Conservation (phyloP, 1,140 invertebrate species). For the Drosophila melanica region DNA sequence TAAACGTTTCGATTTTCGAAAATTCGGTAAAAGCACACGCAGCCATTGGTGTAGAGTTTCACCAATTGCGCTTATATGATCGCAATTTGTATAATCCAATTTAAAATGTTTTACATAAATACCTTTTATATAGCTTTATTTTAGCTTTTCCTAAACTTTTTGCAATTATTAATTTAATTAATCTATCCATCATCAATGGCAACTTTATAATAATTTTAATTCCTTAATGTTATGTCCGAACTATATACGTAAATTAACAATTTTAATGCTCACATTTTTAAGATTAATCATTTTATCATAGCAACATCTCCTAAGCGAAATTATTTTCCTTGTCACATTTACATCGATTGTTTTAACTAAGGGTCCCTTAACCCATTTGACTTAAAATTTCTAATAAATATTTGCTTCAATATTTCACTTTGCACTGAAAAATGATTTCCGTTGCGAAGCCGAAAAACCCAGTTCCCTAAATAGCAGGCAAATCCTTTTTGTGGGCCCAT, state of each 20-base stretch:
- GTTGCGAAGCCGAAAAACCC: constrained; percentile 17
- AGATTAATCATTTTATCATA: no score
- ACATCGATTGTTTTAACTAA: constrained; percentile 8
- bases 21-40: background rate
- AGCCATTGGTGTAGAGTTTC: background rate
- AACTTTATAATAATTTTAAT: background rate
- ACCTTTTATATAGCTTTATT: no score
- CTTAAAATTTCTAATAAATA: constrained; percentile 52
- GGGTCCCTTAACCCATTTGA: constrained; percentile 15
- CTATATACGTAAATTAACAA: no score
- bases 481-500: constrained; percentile 23
- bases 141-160: background rate
- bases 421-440: constrained; percentile 28
- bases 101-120: no score
- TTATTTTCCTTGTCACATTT: background rate
- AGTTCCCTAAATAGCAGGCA: background rate
- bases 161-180: no score
- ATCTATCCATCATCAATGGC: no score
- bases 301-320: background rate
- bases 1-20: background rate
- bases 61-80: background rate
- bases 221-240: no score
- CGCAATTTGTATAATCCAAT: background rate
- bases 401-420: constrained; percentile 40
- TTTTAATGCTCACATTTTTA: no score